Evolutionary conservation across 2,888 invertebrate genomes (phyloP).

Genomic region (Drosophila gaucha): DNA sequence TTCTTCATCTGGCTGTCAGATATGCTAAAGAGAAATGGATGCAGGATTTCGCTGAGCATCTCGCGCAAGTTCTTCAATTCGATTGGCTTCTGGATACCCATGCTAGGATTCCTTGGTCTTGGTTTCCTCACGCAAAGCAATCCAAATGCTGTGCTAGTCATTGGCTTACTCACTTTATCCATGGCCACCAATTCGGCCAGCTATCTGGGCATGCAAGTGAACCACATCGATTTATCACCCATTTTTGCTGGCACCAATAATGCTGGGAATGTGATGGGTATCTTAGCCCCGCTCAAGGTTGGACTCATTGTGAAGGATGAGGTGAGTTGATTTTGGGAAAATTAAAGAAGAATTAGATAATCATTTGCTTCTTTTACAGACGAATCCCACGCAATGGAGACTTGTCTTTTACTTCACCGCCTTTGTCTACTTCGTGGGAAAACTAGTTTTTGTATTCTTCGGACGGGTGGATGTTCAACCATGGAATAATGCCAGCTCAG

Average conservation of each 20-base stretch:
- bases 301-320: conserved; percentile 86
- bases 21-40: conserved; percentile 83
- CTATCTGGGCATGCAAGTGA: conserved; percentile 87
- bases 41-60: conserved; percentile 81
- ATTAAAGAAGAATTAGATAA: not conserved
- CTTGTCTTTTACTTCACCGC: conserved; percentile 91
- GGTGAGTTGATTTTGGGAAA: conserved; percentile 83
- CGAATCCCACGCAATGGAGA: conserved; percentile 88
- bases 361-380: conserved; percentile 84
- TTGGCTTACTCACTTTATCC: conserved; percentile 86
- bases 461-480: conserved; percentile 88
- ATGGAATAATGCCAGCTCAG: conserved; percentile 87
- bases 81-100: conserved; percentile 86
- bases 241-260: conserved; percentile 89
- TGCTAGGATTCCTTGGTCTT: conserved; percentile 86
- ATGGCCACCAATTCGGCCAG: conserved; percentile 87
- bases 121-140: conserved; percentile 85
- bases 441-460: conserved; percentile 89
- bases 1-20: conserved; percentile 86
- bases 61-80: conserved; percentile 84
- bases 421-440: conserved; percentile 89
- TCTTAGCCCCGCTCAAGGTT: conserved; percentile 88
- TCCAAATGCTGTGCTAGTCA: conserved; percentile 84
- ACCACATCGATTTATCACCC: conserved; percentile 89
- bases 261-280: conserved; percentile 87